A percentile compares a stretch with the other conserved stretches of the same genome.
These are phyloP conservation scores for Motacilla tschutschensis DNA, from an alignment of 2,113 vertebrate species.

Conservation along the genomic window DNA sequence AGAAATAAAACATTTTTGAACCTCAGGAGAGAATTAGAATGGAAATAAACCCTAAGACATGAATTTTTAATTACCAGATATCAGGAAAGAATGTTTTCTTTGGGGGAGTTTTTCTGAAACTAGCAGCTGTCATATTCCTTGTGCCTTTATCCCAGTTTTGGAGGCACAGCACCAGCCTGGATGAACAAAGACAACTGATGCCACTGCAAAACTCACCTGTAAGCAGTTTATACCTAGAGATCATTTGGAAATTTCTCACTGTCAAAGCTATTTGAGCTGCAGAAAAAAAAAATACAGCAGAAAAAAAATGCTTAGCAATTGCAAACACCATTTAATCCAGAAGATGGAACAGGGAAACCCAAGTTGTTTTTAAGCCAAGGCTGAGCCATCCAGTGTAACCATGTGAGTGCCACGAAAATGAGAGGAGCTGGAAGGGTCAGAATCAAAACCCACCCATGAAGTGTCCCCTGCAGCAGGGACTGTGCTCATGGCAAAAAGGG, in stretches of 20 bases:
- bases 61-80: background rate
- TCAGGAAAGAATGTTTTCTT: background rate
- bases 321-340: background rate
- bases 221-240: background rate
- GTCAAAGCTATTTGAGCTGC: background rate
- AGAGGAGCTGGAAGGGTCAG: background rate
- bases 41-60: background rate
- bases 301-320: background rate
- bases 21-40: background rate
- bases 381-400: background rate
- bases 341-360: background rate
- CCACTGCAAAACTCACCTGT: background rate
- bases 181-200: background rate
- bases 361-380: background rate
- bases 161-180: background rate
- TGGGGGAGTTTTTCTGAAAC: background rate
- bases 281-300: background rate
- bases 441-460: background rate
- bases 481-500: background rate
- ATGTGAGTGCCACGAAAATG: fast-evolving
- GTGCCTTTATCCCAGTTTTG: background rate
- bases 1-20: background rate
- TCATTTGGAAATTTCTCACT: background rate
- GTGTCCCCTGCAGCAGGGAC: background rate
- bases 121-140: background rate